Percentiles rank a stretch among this genome's conserved stretches.
These are phyloP conservation scores for Astur gentilis DNA, from an alignment of 2,113 vertebrate genomes.

Conservation along the genomic window DNA sequence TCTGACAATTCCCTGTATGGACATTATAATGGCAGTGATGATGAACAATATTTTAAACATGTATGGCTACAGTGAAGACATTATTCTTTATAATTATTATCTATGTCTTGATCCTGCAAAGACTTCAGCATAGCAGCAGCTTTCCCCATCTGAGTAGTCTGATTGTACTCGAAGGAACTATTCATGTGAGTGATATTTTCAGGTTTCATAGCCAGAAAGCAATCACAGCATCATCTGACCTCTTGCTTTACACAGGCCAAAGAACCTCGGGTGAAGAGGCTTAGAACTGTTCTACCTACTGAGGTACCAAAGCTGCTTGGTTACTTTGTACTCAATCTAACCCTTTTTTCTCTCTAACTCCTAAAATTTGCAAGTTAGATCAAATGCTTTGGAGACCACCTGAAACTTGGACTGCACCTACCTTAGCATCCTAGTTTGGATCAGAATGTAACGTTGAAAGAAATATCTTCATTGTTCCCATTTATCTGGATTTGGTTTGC, in stretches of 20 bases:
- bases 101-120: neutral
- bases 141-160: neutral
- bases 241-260: neutral
- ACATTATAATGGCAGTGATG: neutral
- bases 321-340: neutral
- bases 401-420: neutral
- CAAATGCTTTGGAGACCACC: neutral
- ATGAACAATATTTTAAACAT: neutral
- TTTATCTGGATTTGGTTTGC: neutral
- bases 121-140: neutral
- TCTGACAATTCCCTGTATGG: neutral
- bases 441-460: neutral
- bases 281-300: neutral
- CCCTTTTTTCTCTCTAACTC: neutral
- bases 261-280: neutral
- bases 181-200: neutral
- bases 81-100: neutral
- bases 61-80: neutral
- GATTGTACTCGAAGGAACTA: neutral
- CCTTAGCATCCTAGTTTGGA: neutral
- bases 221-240: neutral
- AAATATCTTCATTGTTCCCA: neutral
- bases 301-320: neutral
- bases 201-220: neutral
- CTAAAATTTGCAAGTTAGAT: neutral